Base-by-base conservation (phyloP, 2,888 invertebrate species). In the Yponomeuta plumbellus region DNA sequence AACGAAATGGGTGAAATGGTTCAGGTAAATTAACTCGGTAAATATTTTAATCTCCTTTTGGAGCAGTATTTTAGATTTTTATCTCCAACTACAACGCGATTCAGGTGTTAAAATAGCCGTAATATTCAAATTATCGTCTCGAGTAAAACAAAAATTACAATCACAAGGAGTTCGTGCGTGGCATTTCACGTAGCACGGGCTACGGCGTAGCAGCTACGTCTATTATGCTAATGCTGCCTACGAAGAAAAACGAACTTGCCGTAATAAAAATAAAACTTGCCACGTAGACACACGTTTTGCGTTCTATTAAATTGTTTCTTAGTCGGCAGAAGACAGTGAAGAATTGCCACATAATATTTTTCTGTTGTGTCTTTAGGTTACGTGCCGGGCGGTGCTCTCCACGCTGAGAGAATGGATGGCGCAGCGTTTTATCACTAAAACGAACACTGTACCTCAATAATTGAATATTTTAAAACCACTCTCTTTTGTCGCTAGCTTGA, bases 271-370 rank as follows among this genome's bases (percentile, higher is more conserved):
- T 52, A 52, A 52, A 52, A 52, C 44, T 52, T 17, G 44, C 44
- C 17, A 17, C 44, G 44, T 52, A 52, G 44, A 52, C 44, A 52
- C 44, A 52, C 44, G 44, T 52, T 13, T 52, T 52, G 44, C 44
- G 44, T 52, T 52, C 44, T 26, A 67, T 70, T 61, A 70, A 68
- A 66, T 65, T 67, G 69, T 56, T 69, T 69, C 66, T 65, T 65
- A 61, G 67, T 68, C 58, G 61, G 17, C 10, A 21, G n/a, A 17
- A 61, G 61, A 61, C 61, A 34, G 34, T 34, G 23, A 61, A 61
- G 34, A 61, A 61, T 61, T 17, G 23, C 61, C 34, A 10, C 17
- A 34, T 34, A 61, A 61, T 23, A 61, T 61, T 61, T 61, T 34
- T 23, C 22, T 21, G 61, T 13, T 17, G 44, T 17, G 44, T 52